Evolutionary conservation across 2,113 vertebrate genomes (phyloP), one percentile per base, ranked within the genome.

Genomic region (Okapia johnstoni): DNA sequence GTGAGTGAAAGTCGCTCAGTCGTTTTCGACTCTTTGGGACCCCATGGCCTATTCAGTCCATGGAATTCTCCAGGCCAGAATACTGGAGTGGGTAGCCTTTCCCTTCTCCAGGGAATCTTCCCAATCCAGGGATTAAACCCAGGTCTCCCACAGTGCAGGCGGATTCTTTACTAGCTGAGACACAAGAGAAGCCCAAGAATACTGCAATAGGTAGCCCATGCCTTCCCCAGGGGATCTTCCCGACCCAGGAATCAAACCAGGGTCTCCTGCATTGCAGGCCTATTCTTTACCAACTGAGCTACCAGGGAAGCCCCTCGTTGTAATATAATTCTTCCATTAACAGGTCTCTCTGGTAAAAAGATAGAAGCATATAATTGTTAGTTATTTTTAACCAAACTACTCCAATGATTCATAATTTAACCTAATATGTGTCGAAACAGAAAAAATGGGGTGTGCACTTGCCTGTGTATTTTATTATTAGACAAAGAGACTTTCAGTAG

Each of bases 1-100:
- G 61, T 63, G 61, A 2, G 9, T 70, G n/a, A 4, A 11, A 70
- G 2, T 70, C 1, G 0, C 2, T 70, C n/a, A 40, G 66, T 70
- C 2, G 1, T 0, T 5, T 40, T 9, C 0, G 0, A 40, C n/a
- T 70, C 66, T 70, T 70, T 70, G 33, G 1, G 2, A 40, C 10
- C 17, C 63, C n/a, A 21, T 36, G 17, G 63, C 1, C n/a, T 23
- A 23, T 70, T 36, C 8, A 70, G 66, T 40, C 66, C 19, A 40
- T 12, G 17, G 19, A 70, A 70, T 70, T 70, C 19, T 70, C 17
- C n/a, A 70, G 1, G 10, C 66, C 2, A 40, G 66, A 40, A 70
- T 12, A 70, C n/a, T 70, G n/a, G 5, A 23, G n/a, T 23, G 0
- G 2, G n/a, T 40, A 70, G n/a, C n/a, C 5, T 23, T 23, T 66